Conservation (phyloP, 2,113 vertebrate genomes). For the Mirounga angustirostris region DNA sequence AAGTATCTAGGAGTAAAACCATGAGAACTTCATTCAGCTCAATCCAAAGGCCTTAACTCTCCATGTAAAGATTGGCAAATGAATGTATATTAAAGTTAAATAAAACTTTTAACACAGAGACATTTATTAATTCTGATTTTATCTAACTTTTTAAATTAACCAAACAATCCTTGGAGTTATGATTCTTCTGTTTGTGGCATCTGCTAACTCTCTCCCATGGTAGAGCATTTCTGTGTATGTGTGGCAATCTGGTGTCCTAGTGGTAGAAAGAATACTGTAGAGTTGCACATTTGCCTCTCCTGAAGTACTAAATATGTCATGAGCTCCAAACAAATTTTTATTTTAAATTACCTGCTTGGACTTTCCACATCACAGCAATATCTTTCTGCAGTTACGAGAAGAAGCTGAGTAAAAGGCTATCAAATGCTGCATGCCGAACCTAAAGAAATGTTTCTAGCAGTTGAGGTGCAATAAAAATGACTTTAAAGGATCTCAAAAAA, state of each 20-base stretch:
- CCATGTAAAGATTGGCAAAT: neutral
- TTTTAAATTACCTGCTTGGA: neutral
- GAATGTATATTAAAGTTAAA: neutral
- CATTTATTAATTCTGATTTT: neutral
- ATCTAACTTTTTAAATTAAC: neutral
- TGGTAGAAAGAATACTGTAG: neutral
- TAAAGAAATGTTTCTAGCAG: neutral
- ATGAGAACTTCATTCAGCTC: neutral
- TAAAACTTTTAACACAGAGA: neutral
- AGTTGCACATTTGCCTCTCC: neutral
- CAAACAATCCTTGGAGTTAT: neutral
- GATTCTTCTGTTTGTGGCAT: neutral
- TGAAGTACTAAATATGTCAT: neutral
- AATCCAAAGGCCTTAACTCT: neutral
- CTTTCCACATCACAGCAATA: neutral
- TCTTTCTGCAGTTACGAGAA: neutral
- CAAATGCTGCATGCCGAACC: neutral
- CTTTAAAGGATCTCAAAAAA: constrained; percentile 26
- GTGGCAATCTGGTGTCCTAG: neutral
- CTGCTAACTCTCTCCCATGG: neutral
- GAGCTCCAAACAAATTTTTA: neutral
- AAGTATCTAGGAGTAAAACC: neutral
- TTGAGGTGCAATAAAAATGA: neutral
- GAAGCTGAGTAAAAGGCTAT: neutral
- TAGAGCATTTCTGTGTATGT: neutral